Evolutionary conservation across 2,888 invertebrate genomes (phyloP).

Genomic region (Molanna angustata): DNA sequence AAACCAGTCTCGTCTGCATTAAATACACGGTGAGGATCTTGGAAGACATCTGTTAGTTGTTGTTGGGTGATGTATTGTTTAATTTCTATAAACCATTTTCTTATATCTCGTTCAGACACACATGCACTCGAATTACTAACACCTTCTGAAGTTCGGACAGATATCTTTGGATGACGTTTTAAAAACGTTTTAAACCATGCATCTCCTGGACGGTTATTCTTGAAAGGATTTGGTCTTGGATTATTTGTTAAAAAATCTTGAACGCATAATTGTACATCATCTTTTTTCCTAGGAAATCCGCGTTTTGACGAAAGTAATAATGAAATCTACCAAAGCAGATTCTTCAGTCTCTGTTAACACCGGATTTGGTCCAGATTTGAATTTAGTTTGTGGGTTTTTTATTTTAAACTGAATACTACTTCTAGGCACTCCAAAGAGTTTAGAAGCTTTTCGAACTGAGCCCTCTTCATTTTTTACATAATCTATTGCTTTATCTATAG

Average conservation of each 20-base stretch:
- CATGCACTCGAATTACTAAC: not conserved
- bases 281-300: not conserved
- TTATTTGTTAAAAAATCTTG: not conserved
- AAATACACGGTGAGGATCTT: not conserved
- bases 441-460: not conserved
- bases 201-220: not conserved
- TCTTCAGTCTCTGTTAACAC: not conserved
- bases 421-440: not conserved
- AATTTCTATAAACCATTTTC: not conserved
- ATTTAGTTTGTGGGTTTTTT: not conserved
- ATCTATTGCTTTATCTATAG: not conserved
- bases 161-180: not conserved
- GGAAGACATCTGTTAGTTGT: not conserved
- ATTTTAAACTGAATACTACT: not conserved
- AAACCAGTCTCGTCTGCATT: not conserved
- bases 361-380: not conserved
- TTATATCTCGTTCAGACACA: not conserved
- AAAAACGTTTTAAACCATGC: not conserved
- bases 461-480: not conserved
- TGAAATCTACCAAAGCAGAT: not conserved
- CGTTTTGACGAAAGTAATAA: not conserved
- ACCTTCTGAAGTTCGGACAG: not conserved
- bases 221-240: conserved; percentile 2
- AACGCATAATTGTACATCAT: not conserved
- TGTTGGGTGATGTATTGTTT: not conserved